Evolutionary conservation across 2,888 invertebrate species (phyloP).

Genomic region (Nineta flava): DNA sequence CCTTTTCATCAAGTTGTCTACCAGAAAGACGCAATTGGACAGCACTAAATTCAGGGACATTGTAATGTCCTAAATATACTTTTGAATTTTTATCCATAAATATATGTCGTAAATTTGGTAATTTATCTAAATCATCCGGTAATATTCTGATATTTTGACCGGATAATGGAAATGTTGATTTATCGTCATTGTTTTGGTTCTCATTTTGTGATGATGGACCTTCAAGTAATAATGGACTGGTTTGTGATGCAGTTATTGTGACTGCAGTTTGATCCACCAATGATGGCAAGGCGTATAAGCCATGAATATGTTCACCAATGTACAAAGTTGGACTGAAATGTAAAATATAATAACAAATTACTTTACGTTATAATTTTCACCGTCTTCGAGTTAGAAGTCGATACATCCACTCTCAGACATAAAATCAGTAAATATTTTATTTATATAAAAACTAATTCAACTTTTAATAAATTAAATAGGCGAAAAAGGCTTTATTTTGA

Average conservation of each 20-base stretch:
- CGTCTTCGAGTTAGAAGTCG: too few relatives aligned
- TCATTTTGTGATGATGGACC: conserved; percentile 36
- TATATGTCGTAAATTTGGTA: conserved; percentile 20
- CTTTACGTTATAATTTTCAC: too few relatives aligned
- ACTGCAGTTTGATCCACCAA: conserved; percentile 82
- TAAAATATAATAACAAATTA: conserved; percentile 4
- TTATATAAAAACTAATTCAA: too few relatives aligned
- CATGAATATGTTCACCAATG: conserved; percentile 75
- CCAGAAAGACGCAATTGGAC: conserved; percentile 22
- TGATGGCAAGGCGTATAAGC: conserved; percentile 83
- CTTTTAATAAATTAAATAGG: too few relatives aligned
- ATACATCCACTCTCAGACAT: too few relatives aligned
- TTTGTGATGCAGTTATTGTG: conserved; percentile 58
- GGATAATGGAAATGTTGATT: neutral
- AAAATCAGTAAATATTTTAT: too few relatives aligned
- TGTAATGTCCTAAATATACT: conserved; percentile 49
- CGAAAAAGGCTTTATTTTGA: too few relatives aligned
- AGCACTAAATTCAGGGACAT: conserved; percentile 42
- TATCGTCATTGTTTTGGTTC: conserved; percentile 3
- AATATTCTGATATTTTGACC: conserved; percentile 5
- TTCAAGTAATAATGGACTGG: conserved; percentile 53
- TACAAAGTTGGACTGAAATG: conserved; percentile 72
- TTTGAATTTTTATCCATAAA: conserved; percentile 19
- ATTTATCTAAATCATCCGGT: conserved; percentile 2
- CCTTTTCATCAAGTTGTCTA: conserved; percentile 16